A percentile compares a stretch with the other conserved stretches of the same genome.
These are phyloP conservation scores for Oxyteleia sp. DNA, from an alignment of 2,888 invertebrate genomes.

Conservation along the genomic window DNA sequence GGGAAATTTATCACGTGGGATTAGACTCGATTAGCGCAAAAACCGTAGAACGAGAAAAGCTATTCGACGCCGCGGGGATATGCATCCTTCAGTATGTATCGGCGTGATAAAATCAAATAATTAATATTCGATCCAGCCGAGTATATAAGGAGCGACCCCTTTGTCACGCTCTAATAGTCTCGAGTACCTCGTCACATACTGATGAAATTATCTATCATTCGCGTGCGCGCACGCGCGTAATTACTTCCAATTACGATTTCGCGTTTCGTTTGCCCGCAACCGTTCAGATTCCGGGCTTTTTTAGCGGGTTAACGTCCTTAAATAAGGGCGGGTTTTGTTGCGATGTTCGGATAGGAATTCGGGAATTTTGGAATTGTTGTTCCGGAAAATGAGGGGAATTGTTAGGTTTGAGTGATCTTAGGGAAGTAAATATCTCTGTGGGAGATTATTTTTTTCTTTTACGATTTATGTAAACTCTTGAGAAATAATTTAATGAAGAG, in stretches of 20 bases:
- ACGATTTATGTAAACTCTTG: too few species aligned
- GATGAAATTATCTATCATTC: conserved; percentile 49
- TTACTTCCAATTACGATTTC: conserved; percentile 23
- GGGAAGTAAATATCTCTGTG: too few species aligned
- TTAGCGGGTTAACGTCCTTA: neutral
- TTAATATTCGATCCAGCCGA: conserved; percentile 56
- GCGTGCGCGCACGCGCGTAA: conserved; percentile 38
- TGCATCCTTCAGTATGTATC: conserved; percentile 33
- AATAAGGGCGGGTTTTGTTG: too few species aligned
- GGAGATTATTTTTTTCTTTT: too few species aligned
- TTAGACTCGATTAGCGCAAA: too few species aligned
- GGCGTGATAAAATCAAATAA: conserved; percentile 48
- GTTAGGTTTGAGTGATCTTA: too few species aligned
- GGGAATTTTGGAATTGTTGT: too few species aligned
- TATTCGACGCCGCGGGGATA: neutral
- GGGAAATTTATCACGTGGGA: too few species aligned
- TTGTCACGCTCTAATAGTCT: conserved; percentile 62
- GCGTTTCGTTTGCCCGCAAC: neutral
- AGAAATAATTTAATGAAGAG: too few species aligned
- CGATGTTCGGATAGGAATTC: too few species aligned
- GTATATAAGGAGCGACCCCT: conserved; percentile 60
- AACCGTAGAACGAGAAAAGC: neutral
- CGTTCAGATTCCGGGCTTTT: neutral
- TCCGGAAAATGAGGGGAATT: too few species aligned
- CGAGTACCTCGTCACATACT: conserved; percentile 34